These are phyloP conservation scores for Trachymyrmex septentrionalis DNA, from an alignment of 1,140 invertebrate genomes.

Conservation along the genomic window DNA sequence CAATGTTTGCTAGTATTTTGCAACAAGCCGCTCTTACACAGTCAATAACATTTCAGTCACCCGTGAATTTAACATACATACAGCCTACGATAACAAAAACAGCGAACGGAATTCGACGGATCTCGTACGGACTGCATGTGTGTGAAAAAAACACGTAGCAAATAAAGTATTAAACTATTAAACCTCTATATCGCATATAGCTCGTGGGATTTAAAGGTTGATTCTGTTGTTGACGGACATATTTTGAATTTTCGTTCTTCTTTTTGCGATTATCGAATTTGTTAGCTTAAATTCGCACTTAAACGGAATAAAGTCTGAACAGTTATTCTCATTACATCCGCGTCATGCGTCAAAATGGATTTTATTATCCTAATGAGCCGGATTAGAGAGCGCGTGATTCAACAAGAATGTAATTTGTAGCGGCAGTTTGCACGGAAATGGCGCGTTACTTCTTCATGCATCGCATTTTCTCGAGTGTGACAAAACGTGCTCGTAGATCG, in stretches of 20 bases:
- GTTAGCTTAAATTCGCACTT: background rate
- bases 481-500: slow-evolving; percentile 40
- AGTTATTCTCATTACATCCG: background rate
- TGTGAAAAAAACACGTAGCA: slow-evolving; percentile 14
- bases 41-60: slow-evolving; percentile 20
- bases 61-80: background rate
- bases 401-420: slow-evolving; percentile 43
- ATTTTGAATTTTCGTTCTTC: background rate
- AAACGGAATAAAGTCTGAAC: background rate
- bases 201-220: background rate
- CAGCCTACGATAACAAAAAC: slow-evolving; percentile 22
- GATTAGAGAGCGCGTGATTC: slow-evolving; percentile 34
- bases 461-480: slow-evolving; percentile 55
- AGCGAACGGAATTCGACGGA: background rate
- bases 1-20: slow-evolving; percentile 11
- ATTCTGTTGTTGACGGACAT: background rate
- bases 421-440: slow-evolving; percentile 31
- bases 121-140: background rate
- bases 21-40: background rate
- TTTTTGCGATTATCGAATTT: background rate
- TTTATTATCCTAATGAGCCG: slow-evolving; percentile 49
- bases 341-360: slow-evolving; percentile 13
- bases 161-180: slow-evolving; percentile 35
- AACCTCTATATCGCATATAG: background rate
- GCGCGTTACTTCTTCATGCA: slow-evolving; percentile 34